Percentiles rank a stretch among this genome's conserved stretches.
These are phyloP conservation scores for Corythoichthys intestinalis DNA, from an alignment of 2,113 vertebrate species.

Conservation along the genomic window DNA sequence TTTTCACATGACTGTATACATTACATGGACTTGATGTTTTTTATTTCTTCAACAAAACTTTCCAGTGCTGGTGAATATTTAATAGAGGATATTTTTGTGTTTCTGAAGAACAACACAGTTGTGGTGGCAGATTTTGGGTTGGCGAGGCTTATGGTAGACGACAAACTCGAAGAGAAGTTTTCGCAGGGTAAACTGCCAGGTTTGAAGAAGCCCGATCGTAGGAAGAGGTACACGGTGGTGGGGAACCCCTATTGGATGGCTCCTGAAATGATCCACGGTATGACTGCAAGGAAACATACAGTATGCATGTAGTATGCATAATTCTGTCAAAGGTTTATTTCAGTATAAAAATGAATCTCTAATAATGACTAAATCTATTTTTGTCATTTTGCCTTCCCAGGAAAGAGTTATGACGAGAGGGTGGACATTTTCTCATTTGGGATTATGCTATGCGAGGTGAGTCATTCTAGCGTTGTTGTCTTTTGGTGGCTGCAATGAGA, in stretches of 20 bases:
- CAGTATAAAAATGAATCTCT: background rate
- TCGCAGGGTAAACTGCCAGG: slow-evolving; percentile 75
- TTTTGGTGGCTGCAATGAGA: background rate
- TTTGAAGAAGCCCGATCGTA: slow-evolving; percentile 86
- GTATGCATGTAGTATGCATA: background rate
- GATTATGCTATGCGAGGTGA: slow-evolving; percentile 95
- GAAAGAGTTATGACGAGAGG: slow-evolving; percentile 93
- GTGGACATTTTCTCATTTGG: slow-evolving; percentile 98
- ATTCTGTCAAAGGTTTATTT: background rate
- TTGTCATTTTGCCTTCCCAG: slow-evolving; percentile 56
- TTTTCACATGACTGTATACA: too few species aligned
- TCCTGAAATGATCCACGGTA: slow-evolving; percentile 98
- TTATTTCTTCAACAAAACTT: background rate
- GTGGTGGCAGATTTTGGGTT: slow-evolving; percentile 96
- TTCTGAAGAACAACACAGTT: slow-evolving; percentile 73
- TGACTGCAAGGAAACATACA: slow-evolving; percentile 22
- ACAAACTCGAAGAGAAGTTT: slow-evolving; percentile 78
- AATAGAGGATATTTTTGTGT: background rate
- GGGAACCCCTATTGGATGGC: slow-evolving; percentile 99
- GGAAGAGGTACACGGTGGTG: slow-evolving; percentile 96
- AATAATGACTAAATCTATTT: background rate
- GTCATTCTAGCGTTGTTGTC: slow-evolving; percentile 13
- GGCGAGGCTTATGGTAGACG: slow-evolving; percentile 88
- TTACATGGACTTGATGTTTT: too few species aligned
- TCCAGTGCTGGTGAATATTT: background rate